Percentiles rank a stretch among this genome's conserved stretches.
Conservation (phyloP, 1,140 invertebrate genomes). For the Rhysida immarginata region DNA sequence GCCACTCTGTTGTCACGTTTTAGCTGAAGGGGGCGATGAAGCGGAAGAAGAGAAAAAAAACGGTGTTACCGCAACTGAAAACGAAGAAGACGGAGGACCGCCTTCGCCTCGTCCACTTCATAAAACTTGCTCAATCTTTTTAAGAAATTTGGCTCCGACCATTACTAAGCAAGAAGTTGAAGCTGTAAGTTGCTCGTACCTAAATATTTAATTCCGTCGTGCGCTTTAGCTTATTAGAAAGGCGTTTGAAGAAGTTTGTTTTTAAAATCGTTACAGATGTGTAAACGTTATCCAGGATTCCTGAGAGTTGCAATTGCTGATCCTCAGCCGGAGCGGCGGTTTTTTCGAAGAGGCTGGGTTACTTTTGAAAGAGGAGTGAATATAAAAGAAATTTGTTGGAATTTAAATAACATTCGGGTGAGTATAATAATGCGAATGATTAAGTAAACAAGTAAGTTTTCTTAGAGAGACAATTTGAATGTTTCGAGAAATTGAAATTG, state of each 20-base stretch:
- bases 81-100: conserved; percentile 33
- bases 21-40: conserved; percentile 18
- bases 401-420: conserved; percentile 85
- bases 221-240: neutral
- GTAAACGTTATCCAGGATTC: conserved; percentile 87
- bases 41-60: conserved; percentile 16
- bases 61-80: conserved; percentile 17
- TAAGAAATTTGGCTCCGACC: conserved; percentile 84
- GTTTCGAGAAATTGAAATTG: too few species aligned
- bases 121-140: conserved; percentile 91
- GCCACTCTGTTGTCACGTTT: too few species aligned
- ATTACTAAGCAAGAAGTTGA: conserved; percentile 96
- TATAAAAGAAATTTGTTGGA: conserved; percentile 99
- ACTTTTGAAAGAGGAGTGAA: conserved; percentile 93
- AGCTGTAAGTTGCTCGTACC: conserved; percentile 47
- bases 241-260: too few species aligned
- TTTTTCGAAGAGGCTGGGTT: conserved; percentile 94
- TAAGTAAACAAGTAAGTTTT: too few species aligned
- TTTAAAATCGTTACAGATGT: conserved; percentile 46
- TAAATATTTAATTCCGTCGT: neutral
- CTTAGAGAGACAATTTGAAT: too few species aligned
- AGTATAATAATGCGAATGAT: too few species aligned
- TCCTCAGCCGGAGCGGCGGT: conserved; percentile 84
- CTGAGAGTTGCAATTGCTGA: conserved; percentile 89
- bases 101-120: conserved; percentile 43